Percentiles rank a stretch among this genome's conserved stretches.
Evolutionary conservation across 2,888 invertebrate species (phyloP).

Genomic region (Sarcophaga carnaria): DNA sequence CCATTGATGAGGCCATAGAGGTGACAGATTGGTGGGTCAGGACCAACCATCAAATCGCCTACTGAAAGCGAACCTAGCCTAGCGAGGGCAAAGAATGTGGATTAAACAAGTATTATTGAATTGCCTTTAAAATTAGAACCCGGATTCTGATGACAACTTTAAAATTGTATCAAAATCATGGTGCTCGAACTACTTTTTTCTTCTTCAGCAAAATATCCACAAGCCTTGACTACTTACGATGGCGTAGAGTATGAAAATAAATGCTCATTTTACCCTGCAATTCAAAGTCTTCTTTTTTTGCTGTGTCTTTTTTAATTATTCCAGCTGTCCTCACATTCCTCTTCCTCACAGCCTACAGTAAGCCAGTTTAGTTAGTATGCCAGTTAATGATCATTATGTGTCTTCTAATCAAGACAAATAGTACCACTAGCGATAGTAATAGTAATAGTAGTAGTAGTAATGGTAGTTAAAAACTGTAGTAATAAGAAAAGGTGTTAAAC

Average conservation of each 20-base stretch:
- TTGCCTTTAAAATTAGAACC: too few relatives aligned
- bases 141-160: too few relatives aligned
- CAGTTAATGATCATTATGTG: neutral
- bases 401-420: neutral
- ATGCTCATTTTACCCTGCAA: neutral
- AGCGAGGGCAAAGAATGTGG: too few relatives aligned
- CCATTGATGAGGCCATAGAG: too few relatives aligned
- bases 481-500: slow-evolving; percentile 67
- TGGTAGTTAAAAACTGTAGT: slow-evolving; percentile 9
- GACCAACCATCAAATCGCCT: too few relatives aligned
- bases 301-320: neutral
- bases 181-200: neutral
- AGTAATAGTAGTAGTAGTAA: neutral
- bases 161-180: slow-evolving; percentile 4
- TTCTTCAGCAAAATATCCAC: neutral
- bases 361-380: neutral
- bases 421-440: neutral
- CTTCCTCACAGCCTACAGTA: neutral
- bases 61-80: too few relatives aligned
- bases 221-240: too few relatives aligned
- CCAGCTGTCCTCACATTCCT: neutral
- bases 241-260: too few relatives aligned
- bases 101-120: too few relatives aligned
- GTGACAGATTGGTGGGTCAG: too few relatives aligned
- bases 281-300: neutral